Conservation (phyloP, 2,888 invertebrate species). For the Drosophila atripex region DNA sequence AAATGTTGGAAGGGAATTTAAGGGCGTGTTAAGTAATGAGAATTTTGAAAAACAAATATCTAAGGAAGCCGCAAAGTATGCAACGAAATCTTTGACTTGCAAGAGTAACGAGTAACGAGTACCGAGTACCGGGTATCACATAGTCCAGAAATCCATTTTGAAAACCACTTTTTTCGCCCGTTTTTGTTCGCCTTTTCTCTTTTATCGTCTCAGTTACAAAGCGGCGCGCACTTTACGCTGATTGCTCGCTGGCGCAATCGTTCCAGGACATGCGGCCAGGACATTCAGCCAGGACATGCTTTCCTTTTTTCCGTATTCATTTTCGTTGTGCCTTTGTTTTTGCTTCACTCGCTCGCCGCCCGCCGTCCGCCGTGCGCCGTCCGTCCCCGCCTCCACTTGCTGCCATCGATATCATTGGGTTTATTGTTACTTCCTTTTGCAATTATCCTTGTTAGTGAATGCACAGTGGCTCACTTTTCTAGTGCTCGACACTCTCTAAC, state of each 20-base stretch:
- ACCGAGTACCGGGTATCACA: background rate
- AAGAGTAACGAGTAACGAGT: no score
- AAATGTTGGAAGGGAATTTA: background rate
- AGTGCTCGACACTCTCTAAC: constrained; percentile 37
- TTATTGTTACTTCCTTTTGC: constrained; percentile 77
- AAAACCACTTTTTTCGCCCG: constrained; percentile 1
- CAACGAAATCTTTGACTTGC: no score
- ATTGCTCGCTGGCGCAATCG: constrained; percentile 73
- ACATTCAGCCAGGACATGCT: constrained; percentile 14
- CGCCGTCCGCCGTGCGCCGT: no score
- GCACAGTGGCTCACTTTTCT: constrained; percentile 26
- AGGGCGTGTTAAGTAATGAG: no score
- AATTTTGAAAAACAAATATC: no score
- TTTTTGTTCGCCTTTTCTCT: constrained; percentile 22
- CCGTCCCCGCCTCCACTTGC: background rate
- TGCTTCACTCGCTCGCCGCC: background rate
- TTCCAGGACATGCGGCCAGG: constrained; percentile 32
- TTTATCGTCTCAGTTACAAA: constrained; percentile 78
- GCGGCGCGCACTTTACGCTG: constrained; percentile 78
- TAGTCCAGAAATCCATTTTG: background rate
- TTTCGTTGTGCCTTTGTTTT: constrained; percentile 14
- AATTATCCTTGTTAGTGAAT: constrained; percentile 74
- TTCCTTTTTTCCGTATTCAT: constrained; percentile 15
- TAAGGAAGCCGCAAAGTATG: no score
- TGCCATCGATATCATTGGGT: constrained; percentile 70